Evolutionary conservation across 1,140 invertebrate genomes (phyloP).

Genomic region (Drosophila ogumai): DNA sequence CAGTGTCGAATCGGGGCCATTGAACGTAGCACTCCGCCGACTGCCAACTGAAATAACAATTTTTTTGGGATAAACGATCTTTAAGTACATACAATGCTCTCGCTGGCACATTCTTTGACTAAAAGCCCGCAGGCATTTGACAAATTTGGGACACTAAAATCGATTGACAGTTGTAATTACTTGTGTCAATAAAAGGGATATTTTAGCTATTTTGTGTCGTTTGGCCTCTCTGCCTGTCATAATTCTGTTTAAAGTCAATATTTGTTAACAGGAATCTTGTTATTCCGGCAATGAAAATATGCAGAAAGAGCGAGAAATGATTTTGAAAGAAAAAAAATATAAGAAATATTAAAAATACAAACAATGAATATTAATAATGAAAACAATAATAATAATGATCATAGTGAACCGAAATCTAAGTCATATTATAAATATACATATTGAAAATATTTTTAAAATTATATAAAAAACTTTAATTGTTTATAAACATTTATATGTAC

Average conservation of each 20-base stretch:
- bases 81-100: conserved; percentile 18
- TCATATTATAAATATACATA: too few species aligned
- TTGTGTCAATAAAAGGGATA: conserved; percentile 58
- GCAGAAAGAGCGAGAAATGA: neutral
- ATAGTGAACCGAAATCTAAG: too few species aligned
- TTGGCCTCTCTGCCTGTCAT: conserved; percentile 23
- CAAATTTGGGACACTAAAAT: conserved; percentile 80
- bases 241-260: conserved; percentile 41
- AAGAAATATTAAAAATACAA: too few species aligned
- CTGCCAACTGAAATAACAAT: conserved; percentile 72
- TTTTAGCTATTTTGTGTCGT: conserved; percentile 17
- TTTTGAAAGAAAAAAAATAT: too few species aligned
- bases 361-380: too few species aligned
- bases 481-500: too few species aligned
- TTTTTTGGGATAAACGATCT: conserved; percentile 15
- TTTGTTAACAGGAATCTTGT: conserved; percentile 21
- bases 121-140: conserved; percentile 67
- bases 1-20: conserved; percentile 35
- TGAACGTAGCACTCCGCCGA: conserved; percentile 26
- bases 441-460: too few species aligned
- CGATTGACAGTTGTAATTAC: conserved; percentile 79
- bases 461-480: too few species aligned
- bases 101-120: conserved; percentile 60
- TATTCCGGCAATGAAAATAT: neutral
- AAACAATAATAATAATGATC: too few species aligned